Base-by-base conservation (phyloP, 2,113 vertebrate genomes). In the Sitta europaea region DNA sequence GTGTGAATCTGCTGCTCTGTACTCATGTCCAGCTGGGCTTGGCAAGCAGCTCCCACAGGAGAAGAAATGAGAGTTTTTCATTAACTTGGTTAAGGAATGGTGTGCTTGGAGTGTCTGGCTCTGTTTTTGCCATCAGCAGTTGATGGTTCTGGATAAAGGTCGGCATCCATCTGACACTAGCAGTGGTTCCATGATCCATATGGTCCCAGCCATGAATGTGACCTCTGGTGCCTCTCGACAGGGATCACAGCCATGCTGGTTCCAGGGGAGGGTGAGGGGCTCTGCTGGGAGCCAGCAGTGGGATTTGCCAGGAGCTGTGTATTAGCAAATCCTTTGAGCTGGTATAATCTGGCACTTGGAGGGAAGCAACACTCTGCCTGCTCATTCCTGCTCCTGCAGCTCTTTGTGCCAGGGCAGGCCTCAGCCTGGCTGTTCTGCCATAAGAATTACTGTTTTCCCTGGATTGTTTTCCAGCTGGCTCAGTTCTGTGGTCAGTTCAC, bases 151-250 rank as follows among this genome's bases (percentile, higher is more conserved):
- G 51, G 67, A 9, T 33, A 10, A 29, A 82, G 57, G 6, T 31
- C 2, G 1, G 24, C 24, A 20, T 68, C 58, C 12, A 1, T 25
- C 43, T 2, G 5, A n/a, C 11, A 2, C 31, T 27, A 38, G 36
- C 50, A 29, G 22, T 7, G 31, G 40, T 70, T 40, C 35, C 22
- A 0, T 35, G 83, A 5, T 31, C 33, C 10, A 2, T 8, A 4
- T 6, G 29, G 42, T 28, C 35, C 45, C 59, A 19, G 54, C 13
- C 48, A 4, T 0, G 2, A 42, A 31, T 6, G 29, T 36, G 31
- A 47, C 61, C 58, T 27, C 43, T 14, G 17, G 45, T 47, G 35
- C 28, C 10, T 11, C 15, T 33, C 6, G 18, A 57, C 55, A 57
- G 16, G 38, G 75, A 43, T 51, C 54, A 29, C 2, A 24, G 79